Evolutionary conservation across 92 coral and sea anemone species (phyloP), one percentile per base, ranked within the genome.

Genomic region (Epizoanthus scotinus): DNA sequence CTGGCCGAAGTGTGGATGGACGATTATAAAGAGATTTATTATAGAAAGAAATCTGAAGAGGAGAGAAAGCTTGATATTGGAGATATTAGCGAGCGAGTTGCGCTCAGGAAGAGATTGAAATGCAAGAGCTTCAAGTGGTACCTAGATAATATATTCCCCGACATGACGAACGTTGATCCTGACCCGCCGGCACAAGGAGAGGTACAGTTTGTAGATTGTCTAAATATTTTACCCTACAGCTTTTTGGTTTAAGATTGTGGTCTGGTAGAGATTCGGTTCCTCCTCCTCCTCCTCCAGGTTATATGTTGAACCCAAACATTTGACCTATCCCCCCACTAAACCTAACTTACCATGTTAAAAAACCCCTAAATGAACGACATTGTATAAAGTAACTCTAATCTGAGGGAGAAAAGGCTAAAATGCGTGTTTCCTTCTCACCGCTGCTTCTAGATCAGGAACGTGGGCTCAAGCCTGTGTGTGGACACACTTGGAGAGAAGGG

Each of bases 151-250:
- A 85, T 92, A 66, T 92, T 89, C 74, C 94, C 97, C 42, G 97
- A 92, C 74, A 77, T 92, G 85, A 61, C 94, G 3, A 86, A 87
- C 53, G 92, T 92, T 47, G 97, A 92, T 59, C 97, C 97, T 58
- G 91, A 92, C 65, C 97, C 97, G 4, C 97, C 97, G 0, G 97
- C 91, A 21, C 97, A 92, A 55, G 97, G 97, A 81, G 97, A 92
- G 91, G 97, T 92, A 79, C 74, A 26, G 64, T 42, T 42, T 12
- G 8, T 42, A 42, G 8, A 6, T 42, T 42, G 49, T 42, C 49
- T 42, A 9, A 42, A 42, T 12, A 42, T 42, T 42, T 42, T 42
- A 42, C 44, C 44, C 44, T 38, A 38, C 49, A 5, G 49, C 8
- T 42, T 42, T 42, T 42, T 42, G 10, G 49, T 42, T 9, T 5